These are phyloP conservation scores for Thera britannica DNA, from an alignment of 2,888 invertebrate genomes.

Conservation along the genomic window DNA sequence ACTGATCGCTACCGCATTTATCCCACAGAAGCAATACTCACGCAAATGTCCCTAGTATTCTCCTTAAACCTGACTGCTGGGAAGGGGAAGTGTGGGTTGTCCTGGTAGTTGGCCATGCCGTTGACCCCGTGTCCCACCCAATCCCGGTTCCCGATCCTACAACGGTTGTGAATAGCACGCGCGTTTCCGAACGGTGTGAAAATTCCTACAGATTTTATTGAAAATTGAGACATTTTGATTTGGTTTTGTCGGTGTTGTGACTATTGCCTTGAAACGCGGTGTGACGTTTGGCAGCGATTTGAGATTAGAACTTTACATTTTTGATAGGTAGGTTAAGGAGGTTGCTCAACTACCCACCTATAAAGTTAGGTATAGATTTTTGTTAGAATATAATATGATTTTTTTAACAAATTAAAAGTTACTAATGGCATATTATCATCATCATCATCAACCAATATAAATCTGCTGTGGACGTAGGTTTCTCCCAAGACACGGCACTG, in stretches of 20 bases:
- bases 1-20: no score
- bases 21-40: constrained; percentile 50
- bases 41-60: constrained; percentile 84
- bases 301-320: constrained; percentile 38
- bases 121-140: constrained; percentile 87
- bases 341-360: background rate
- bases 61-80: constrained; percentile 87
- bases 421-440: no score
- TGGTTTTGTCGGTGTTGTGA: constrained; percentile 32
- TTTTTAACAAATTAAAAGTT: no score
- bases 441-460: no score
- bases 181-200: constrained; percentile 36
- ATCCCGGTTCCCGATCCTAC: constrained; percentile 86
- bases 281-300: constrained; percentile 32
- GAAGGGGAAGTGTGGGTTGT: constrained; percentile 84
- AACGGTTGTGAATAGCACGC: constrained; percentile 57
- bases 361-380: no score
- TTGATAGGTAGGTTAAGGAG: constrained; percentile 5
- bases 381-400: no score
- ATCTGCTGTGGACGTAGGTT: no score
- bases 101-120: constrained; percentile 84
- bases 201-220: constrained; percentile 42
- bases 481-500: no score
- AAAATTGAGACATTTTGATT: constrained; percentile 47
- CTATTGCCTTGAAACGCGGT: constrained; percentile 19